These are phyloP conservation scores for Corythornis madagascariensis DNA, from an alignment of 2,113 vertebrate genomes.

Conservation along the genomic window DNA sequence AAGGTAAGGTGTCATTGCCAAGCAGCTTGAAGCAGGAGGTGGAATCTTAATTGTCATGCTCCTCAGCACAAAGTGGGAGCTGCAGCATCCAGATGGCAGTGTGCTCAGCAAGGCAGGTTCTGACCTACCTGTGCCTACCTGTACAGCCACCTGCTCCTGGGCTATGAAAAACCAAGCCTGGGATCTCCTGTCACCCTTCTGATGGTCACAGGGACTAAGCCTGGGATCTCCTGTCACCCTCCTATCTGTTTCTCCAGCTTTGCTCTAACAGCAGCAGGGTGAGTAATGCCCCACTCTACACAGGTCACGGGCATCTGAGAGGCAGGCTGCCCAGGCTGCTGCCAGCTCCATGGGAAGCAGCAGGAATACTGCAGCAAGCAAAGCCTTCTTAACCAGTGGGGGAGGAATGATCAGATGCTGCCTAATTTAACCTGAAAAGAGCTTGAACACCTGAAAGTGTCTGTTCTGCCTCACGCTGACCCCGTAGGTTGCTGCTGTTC, in stretches of 20 bases:
- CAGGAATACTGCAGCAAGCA: neutral
- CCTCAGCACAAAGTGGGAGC: neutral
- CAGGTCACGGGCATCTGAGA: neutral
- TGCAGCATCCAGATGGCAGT: neutral
- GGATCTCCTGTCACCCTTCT: neutral
- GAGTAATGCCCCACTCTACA: fast-evolving
- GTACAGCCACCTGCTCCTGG: fast-evolving
- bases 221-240: neutral
- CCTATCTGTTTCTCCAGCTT: neutral
- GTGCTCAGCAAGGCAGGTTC: neutral
- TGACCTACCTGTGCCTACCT: neutral
- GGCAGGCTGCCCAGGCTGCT: neutral
- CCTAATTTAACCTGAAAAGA: neutral
- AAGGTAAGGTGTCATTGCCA: neutral
- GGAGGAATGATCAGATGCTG: neutral
- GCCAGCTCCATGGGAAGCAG: neutral
- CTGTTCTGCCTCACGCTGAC: neutral
- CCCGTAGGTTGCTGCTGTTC: fast-evolving
- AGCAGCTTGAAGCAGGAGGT: fast-evolving
- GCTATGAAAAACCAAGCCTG: neutral
- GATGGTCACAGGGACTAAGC: neutral
- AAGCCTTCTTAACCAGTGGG: neutral
- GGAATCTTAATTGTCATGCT: neutral
- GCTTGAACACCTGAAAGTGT: fast-evolving
- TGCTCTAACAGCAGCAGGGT: neutral